Percentiles rank a stretch among this genome's conserved stretches.
These are phyloP conservation scores for Ennomos erosarius DNA, from an alignment of 2,888 invertebrate genomes.

Conservation along the genomic window DNA sequence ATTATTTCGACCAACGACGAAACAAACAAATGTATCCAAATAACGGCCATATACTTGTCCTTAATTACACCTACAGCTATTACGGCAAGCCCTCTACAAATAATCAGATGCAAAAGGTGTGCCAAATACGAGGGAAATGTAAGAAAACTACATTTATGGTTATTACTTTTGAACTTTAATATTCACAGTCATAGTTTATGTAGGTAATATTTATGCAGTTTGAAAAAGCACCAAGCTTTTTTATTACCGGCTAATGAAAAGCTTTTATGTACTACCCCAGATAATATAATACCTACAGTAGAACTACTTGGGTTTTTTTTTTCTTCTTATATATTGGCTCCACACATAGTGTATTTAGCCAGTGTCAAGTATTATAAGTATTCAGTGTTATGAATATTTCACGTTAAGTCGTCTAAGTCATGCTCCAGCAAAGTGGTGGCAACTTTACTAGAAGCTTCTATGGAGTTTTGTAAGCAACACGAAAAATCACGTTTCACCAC, in stretches of 20 bases:
- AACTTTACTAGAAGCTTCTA: no score
- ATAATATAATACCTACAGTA: no score
- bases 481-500: no score
- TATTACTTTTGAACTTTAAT: slow-evolving; percentile 41
- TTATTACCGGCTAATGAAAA: slow-evolving; percentile 13
- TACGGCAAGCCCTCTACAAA: slow-evolving; percentile 36
- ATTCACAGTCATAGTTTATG: background rate
- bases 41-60: slow-evolving; percentile 38
- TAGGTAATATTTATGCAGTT: slow-evolving; percentile 19
- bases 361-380: no score
- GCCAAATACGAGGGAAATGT: slow-evolving; percentile 41
- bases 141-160: slow-evolving; percentile 36
- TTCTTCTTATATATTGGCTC: no score
- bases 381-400: no score
- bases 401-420: no score
- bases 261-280: no score
- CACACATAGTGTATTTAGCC: no score
- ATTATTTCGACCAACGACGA: slow-evolving; percentile 3
- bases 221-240: slow-evolving; percentile 19
- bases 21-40: slow-evolving; percentile 31
- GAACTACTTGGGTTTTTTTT: no score
- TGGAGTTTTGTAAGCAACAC: no score
- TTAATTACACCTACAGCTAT: slow-evolving; percentile 47
- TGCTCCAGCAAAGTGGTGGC: no score
- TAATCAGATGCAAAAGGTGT: slow-evolving; percentile 49